These are phyloP conservation scores for Habropoda laboriosa DNA, from an alignment of 1,140 invertebrate species.

Conservation along the genomic window DNA sequence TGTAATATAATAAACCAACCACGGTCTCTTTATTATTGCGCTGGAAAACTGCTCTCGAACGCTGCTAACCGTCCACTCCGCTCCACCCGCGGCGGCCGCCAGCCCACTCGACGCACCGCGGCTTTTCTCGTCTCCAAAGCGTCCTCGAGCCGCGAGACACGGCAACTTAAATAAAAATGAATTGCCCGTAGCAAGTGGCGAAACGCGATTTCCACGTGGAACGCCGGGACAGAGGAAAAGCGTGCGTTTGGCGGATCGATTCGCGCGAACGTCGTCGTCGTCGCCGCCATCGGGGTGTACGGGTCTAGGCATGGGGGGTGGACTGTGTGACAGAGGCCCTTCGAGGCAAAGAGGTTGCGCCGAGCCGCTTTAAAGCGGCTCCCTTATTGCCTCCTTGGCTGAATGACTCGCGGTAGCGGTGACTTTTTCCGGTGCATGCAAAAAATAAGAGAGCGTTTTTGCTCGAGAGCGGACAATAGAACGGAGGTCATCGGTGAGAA, in stretches of 20 bases:
- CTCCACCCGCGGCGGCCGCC: no score
- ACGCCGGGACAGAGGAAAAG: no score
- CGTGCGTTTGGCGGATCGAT: no score
- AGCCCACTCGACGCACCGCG: neutral
- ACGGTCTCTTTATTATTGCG: conserved; percentile 22
- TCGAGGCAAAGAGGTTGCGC: neutral
- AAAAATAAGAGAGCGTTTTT: conserved; percentile 77
- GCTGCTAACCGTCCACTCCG: no score
- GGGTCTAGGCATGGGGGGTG: no score
- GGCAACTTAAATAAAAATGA: conserved; percentile 13
- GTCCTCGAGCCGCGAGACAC: conserved; percentile 8
- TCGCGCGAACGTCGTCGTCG: neutral
- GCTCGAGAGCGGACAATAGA: conserved; percentile 68
- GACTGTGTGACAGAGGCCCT: neutral
- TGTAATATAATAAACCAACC: conserved; percentile 41
- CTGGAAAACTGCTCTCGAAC: conserved; percentile 19
- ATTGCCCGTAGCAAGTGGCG: neutral
- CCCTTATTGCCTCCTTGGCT: conserved; percentile 30
- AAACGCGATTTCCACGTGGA: no score
- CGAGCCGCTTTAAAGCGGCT: conserved; percentile 24
- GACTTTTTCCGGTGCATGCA: conserved; percentile 62
- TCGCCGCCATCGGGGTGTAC: no score
- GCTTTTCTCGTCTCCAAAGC: conserved; percentile 13
- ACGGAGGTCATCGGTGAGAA: conserved; percentile 76
- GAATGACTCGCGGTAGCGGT: conserved; percentile 44